A percentile compares a stretch with the other conserved stretches of the same genome.
Conservation (phyloP, 35 echinoderm and acorn worm species). For the Eucidaris tribuloides region DNA sequence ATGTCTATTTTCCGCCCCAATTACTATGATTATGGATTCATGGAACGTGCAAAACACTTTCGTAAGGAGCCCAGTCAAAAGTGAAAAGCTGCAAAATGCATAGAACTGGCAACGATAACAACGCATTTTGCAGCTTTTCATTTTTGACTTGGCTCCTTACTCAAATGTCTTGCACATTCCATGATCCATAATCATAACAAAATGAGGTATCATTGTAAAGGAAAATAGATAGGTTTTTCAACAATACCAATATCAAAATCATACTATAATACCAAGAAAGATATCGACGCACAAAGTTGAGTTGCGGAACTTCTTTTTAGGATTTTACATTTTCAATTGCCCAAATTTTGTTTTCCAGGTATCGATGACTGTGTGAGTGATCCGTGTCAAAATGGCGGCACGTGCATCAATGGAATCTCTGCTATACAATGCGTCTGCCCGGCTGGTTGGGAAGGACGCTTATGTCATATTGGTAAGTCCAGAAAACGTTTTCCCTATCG, state of each 20-base stretch:
- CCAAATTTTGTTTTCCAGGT: slow-evolving; percentile 42
- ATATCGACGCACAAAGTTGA: neutral
- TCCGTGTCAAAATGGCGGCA: slow-evolving; percentile 78
- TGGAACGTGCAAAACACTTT: no score
- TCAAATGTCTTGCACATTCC: no score
- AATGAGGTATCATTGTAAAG: neutral
- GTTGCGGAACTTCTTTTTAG: neutral
- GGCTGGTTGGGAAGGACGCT: slow-evolving; percentile 25
- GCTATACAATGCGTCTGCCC: slow-evolving; percentile 18
- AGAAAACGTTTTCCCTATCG: neutral
- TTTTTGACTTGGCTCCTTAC: no score
- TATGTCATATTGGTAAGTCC: slow-evolving; percentile 30
- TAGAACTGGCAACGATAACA: no score
- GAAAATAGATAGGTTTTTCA: no score
- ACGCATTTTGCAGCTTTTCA: no score
- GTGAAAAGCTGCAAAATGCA: no score
- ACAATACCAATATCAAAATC: neutral
- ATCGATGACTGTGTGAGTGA: slow-evolving; percentile 70
- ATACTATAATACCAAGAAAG: neutral
- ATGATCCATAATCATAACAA: neutral
- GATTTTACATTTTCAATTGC: neutral
- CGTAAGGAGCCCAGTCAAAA: no score
- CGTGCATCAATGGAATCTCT: neutral
- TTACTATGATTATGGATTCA: no score
- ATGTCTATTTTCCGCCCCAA: no score